Conservation (phyloP, 2,888 invertebrate species). For the Dione vanillae region DNA sequence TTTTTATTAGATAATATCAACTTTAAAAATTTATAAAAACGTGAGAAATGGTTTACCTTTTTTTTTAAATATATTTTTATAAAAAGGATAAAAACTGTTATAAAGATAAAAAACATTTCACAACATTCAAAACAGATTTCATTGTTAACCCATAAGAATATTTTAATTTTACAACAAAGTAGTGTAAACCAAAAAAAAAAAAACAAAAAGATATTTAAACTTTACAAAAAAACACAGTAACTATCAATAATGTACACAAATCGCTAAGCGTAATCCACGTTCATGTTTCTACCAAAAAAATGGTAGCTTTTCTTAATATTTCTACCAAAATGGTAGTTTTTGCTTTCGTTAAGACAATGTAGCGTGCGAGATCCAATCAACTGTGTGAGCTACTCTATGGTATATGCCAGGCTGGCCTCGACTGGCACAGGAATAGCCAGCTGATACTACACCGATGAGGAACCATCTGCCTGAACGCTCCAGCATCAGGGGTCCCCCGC, state of each 20-base stretch:
- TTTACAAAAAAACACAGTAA: no score
- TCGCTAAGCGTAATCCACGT: constrained; percentile 13
- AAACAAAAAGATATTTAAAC: no score
- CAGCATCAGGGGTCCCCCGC: constrained; percentile 95
- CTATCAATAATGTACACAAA: background rate
- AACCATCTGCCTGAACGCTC: constrained; percentile 95
- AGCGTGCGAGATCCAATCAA: constrained; percentile 94
- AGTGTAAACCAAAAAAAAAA: no score
- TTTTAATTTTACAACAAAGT: no score
- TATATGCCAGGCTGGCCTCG: constrained; percentile 97
- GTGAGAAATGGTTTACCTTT: no score
- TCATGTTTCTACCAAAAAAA: constrained; percentile 13
- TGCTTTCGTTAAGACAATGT: constrained; percentile 52
- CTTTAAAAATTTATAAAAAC: constrained; percentile 2
- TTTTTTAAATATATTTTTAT: no score
- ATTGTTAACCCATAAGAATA: no score
- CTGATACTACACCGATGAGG: constrained; percentile 95
- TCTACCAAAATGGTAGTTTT: constrained; percentile 33
- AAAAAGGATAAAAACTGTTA: constrained; percentile 30
- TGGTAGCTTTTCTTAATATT: constrained; percentile 11
- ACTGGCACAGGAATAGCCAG: constrained; percentile 97
- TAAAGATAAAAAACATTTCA: no score
- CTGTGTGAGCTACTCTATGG: constrained; percentile 95
- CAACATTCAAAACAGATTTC: background rate
- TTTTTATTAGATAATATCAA: constrained; percentile 21